Evolutionary conservation across 2,888 invertebrate species (phyloP), one percentile per base, ranked within the genome.

Genomic region (Pristionchus fissidentatus): DNA sequence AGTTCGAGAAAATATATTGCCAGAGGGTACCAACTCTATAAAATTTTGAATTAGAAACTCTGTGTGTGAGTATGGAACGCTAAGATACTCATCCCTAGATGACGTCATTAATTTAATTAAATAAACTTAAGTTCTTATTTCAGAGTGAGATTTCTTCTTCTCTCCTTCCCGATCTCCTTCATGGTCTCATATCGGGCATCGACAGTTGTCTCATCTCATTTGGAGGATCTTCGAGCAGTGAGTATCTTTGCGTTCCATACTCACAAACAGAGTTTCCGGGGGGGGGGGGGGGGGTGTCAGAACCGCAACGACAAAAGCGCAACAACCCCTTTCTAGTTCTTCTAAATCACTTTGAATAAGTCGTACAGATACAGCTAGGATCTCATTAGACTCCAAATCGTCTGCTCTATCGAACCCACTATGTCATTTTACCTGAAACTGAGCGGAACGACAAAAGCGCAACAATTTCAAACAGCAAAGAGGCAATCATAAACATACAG

Each of bases 91-190:
- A 49, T 19, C 49, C 19, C 10, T 49, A 49, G 49, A 49, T 10
- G 19, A 19, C 10, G 10, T 49, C 10, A 19, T 49, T 49, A 49
- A 13, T 19, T 49, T 19, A 13, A 13, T 49, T 49, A 49, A 49
- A 49, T 13, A 49, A 49, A 49, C 49, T 49, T 49, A 49, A 49
- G 49, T n/a, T n/a, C 7, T 60, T 15, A 26, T 75, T 95, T 35
- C 95, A 97, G 97, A 95, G 95, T 91, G 97, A 97, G 93, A 95
- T 97, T 88, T 96, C 97, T 93, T 95, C 96, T 86, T 95, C 96
- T 91, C 96, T 97, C 80, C 94, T 98, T 90, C 96, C 96, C 85
- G 97, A 98, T 93, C 96, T 97, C 91, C 96, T 98, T 90, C 97
- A 97, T 92, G 96, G 97, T 60, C 93, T 94, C 22, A 92, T 94